Evolutionary conservation across 2,888 invertebrate species (phyloP).

Genomic region (Tenthredo notha): DNA sequence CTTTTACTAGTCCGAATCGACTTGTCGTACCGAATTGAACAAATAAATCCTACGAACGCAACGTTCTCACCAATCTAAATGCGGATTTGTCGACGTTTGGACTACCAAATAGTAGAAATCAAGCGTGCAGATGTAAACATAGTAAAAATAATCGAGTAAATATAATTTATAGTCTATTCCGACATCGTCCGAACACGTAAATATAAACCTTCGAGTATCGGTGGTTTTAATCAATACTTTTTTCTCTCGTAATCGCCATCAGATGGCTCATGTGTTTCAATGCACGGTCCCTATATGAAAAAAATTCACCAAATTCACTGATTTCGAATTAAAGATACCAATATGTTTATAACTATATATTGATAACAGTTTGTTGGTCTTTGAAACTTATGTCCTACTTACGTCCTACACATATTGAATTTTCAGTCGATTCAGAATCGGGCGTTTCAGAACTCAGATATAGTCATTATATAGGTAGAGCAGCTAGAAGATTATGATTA

Average conservation of each 20-base stretch:
- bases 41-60: neutral
- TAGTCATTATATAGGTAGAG: neutral
- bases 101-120: neutral
- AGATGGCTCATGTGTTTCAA: neutral
- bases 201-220: neutral
- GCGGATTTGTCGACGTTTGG: neutral
- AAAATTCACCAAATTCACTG: neutral
- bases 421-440: neutral
- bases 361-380: neutral
- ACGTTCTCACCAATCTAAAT: neutral
- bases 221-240: slow-evolving; percentile 3
- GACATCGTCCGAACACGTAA: neutral
- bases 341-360: neutral
- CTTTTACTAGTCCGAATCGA: neutral
- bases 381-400: neutral
- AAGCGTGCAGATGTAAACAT: neutral
- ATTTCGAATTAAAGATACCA: neutral
- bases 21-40: neutral
- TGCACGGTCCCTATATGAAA: neutral
- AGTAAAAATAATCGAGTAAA: neutral
- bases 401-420: neutral
- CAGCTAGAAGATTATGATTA: neutral
- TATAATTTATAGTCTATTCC: neutral
- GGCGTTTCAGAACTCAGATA: neutral
- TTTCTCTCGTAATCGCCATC: neutral